phyloP scores from a whole-genome alignment of 64 coral and sea anemone species.

The Montipora capricornis region DNA sequence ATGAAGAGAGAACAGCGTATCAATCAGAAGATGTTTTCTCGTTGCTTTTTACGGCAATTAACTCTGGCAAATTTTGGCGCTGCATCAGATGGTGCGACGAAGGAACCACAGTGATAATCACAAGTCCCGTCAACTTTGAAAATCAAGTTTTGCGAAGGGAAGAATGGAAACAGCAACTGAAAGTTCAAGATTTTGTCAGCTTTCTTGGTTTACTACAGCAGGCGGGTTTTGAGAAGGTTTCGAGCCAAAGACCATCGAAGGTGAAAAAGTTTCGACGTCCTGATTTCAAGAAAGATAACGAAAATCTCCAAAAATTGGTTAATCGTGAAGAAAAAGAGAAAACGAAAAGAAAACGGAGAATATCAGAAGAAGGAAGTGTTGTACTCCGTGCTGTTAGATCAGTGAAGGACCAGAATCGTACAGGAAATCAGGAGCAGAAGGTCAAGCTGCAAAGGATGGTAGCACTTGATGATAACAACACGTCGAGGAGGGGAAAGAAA shows the following conservation, averaged over 20 bases:
- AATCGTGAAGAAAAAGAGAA: not conserved
- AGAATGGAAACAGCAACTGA: not conserved
- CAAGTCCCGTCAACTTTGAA: not conserved
- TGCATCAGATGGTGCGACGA: slow-evolving; percentile 37
- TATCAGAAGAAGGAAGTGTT: not conserved
- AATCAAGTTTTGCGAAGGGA: not conserved
- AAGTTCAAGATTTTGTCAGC: not conserved
- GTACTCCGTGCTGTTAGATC: not conserved
- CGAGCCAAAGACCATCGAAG: not conserved
- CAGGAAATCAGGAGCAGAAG: not conserved
- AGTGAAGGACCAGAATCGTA: not conserved
- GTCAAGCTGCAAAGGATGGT: not conserved
- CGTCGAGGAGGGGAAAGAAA: not conserved
- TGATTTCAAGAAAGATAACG: not conserved
- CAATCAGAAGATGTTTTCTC: not conserved
- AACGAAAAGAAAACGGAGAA: not conserved
- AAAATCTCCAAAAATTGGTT: not conserved
- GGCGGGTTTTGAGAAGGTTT: not conserved
- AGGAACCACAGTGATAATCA: slow-evolving; percentile 10
- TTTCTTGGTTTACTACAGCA: not conserved
- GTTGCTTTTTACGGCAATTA: not conserved
- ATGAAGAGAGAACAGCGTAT: not conserved
- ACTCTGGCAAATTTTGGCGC: slow-evolving; percentile 26
- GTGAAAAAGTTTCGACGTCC: slow-evolving; percentile 10
- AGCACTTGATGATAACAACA: not conserved